A percentile compares a stretch with the other conserved stretches of the same genome.
phyloP scores from a whole-genome alignment of 23 tunicate species.

The Ascidia mentula region DNA sequence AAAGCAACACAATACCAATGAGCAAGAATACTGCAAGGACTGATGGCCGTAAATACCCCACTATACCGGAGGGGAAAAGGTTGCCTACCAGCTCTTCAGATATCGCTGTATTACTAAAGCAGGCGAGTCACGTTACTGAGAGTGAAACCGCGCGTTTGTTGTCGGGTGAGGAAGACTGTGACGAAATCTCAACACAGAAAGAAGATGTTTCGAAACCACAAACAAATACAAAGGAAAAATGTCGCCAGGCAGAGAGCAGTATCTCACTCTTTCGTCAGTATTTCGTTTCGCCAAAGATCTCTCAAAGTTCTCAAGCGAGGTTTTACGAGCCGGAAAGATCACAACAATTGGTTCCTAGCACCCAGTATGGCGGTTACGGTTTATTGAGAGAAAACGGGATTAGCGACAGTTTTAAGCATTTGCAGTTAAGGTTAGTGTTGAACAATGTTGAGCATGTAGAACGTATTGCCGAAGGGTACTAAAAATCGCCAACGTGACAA shows the following conservation, averaged over 20 bases:
- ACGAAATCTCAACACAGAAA: not conserved
- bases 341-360: not conserved
- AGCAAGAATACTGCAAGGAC: not conserved
- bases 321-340: not conserved
- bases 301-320: not conserved
- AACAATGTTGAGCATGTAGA: too few relatives aligned
- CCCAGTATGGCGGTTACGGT: not conserved
- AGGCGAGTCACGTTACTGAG: not conserved
- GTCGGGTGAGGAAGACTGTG: not conserved
- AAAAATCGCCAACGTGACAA: too few relatives aligned
- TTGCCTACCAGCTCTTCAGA: not conserved
- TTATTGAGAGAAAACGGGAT: not conserved
- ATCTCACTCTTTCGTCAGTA: not conserved
- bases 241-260: not conserved
- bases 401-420: not conserved
- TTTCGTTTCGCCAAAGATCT: slow-evolving; percentile 9
- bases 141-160: not conserved
- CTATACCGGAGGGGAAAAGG: not conserved
- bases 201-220: not conserved
- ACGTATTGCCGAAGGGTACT: too few relatives aligned
- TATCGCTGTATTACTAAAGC: not conserved
- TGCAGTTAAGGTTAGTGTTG: too few relatives aligned
- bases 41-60: not conserved
- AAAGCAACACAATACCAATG: slow-evolving; percentile 14
- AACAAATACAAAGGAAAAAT: not conserved